Percentiles rank a stretch among this genome's conserved stretches.
Evolutionary conservation across 2,113 vertebrate genomes (phyloP).

Genomic region (Coptodon rendalli): DNA sequence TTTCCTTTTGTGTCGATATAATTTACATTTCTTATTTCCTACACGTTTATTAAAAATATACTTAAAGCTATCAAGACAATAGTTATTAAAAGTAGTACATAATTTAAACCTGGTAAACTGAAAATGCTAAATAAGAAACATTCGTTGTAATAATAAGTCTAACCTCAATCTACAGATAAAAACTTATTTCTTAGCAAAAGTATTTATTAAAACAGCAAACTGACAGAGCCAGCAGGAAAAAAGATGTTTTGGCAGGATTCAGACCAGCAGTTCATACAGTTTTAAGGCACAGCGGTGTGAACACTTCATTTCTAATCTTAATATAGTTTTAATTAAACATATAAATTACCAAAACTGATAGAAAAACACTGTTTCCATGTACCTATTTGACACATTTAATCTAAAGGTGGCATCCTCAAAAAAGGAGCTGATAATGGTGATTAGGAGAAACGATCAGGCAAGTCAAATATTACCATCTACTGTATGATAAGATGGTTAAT

Average conservation of each 20-base stretch:
- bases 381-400: slow-evolving; percentile 1
- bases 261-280: slow-evolving; percentile 1
- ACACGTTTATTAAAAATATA: background rate
- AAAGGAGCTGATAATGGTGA: background rate
- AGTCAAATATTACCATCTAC: background rate
- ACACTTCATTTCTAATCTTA: background rate
- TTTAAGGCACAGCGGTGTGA: background rate
- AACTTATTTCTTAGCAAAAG: background rate
- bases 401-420: background rate
- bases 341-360: slow-evolving; percentile 20
- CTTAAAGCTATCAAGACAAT: background rate
- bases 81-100: background rate
- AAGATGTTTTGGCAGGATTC: background rate
- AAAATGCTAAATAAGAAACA: background rate
- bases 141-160: background rate
- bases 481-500: background rate
- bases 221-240: background rate
- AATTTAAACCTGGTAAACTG: background rate
- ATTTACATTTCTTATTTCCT: background rate
- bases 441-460: background rate
- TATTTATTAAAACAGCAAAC: slow-evolving; percentile 10
- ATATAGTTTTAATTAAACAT: background rate
- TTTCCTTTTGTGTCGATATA: background rate
- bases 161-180: background rate
- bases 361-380: background rate